Base-by-base conservation (phyloP, 53 echinoderm and acorn worm species). In the Crossaster papposus region DNA sequence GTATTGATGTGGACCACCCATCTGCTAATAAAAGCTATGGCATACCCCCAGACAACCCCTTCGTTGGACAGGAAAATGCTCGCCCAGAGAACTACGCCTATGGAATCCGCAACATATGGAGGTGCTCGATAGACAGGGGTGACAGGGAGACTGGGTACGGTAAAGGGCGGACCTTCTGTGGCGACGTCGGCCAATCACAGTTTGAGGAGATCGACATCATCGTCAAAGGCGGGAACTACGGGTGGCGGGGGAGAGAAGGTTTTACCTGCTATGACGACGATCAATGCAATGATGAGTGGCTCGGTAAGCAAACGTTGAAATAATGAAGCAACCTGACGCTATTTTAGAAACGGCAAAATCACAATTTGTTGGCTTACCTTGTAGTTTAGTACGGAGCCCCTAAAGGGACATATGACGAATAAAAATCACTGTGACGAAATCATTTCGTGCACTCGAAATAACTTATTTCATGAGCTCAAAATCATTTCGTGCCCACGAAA, bases 201-300 rank as follows among this genome's bases (percentile, higher is more conserved):
- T 96, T 85, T 78, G 99, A 98, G 76, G 99, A 98, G 89, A 93
- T 98, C 71, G 96, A 98, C 54, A 98, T 98, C 23, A 89, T 98
- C 26, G 93, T 94, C 65, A 98, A 93, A 51, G 99, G 99, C 28
- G 99, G 99, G 22, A 98, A 98, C 87, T 98, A 93, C 53, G 99
- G 99, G 22, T 98, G 99, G 99, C 70, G 99, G 28, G 99, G 92
- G 0, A 96, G 93, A 78, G 99, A 98, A 90, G 99, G 99, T 0
- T 91, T 78, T 63, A 70, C 79, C 14, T 98, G 99, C 85, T 98
- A 92, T 80, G 93, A 92, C 33, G 54, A 86, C 3, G 70, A 83
- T 30, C 89, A 94, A 54, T 98, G 99, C 82, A 83, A 79, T 32
- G 92, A 88, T 26, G 83, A 93, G n/a, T 92, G 81, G 81, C 31